Conservation (phyloP, 2,113 vertebrate genomes). For the Brachypodius melanocephalos region DNA sequence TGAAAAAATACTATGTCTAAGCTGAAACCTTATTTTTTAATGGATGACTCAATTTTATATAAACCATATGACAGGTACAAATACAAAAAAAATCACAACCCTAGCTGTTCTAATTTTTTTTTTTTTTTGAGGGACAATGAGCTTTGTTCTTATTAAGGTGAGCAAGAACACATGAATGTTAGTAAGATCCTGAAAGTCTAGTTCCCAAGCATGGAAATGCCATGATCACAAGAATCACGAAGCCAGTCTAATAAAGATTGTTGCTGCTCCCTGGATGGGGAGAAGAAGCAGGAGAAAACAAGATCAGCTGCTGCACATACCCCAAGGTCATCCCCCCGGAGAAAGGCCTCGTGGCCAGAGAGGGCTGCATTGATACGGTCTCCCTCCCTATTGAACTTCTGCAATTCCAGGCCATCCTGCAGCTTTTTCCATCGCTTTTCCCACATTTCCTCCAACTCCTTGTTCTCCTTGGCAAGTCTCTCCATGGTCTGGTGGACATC, state of each 20-base stretch:
- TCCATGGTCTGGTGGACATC: constrained; percentile 67
- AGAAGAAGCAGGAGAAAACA: neutral
- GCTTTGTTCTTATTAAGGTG: neutral
- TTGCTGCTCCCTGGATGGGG: neutral
- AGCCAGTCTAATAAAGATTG: neutral
- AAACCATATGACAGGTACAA: neutral
- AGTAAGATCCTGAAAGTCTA: neutral
- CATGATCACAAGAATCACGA: neutral
- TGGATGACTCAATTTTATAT: neutral
- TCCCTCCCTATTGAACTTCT: constrained; percentile 79
- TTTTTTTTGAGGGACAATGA: neutral
- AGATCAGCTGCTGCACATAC: constrained; percentile 60
- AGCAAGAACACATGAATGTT: neutral
- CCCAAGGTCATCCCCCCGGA: constrained; percentile 77
- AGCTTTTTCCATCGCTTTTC: constrained; percentile 64
- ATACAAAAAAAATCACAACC: neutral
- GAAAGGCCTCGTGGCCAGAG: constrained; percentile 79
- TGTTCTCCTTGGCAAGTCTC: constrained; percentile 65
- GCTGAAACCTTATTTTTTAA: neutral
- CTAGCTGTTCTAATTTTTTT: neutral
- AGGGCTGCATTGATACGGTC: constrained; percentile 79
- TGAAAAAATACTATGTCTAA: neutral
- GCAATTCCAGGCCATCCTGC: constrained; percentile 77
- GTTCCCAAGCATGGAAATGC: neutral
- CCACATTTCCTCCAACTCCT: constrained; percentile 76